Evolutionary conservation across 2,113 vertebrate species (phyloP).

Genomic region (Ginglymostoma cirratum): DNA sequence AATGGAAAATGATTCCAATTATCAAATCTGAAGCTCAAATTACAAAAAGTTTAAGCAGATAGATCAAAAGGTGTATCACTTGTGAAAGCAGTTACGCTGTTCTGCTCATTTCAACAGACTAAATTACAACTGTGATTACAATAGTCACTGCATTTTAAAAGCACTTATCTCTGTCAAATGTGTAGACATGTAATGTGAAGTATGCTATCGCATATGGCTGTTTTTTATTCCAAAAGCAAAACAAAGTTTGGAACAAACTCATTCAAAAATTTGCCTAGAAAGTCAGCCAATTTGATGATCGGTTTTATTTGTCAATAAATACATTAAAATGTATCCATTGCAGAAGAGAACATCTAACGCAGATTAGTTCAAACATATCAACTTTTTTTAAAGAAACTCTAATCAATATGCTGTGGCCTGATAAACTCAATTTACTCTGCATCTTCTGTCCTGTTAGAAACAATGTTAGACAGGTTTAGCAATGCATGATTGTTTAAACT

Average conservation of each 20-base stretch:
- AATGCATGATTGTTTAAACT: neutral
- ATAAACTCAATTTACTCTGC: neutral
- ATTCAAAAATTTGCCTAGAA: neutral
- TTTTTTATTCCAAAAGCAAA: neutral
- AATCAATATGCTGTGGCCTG: neutral
- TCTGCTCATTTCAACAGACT: neutral
- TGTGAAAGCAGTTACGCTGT: neutral
- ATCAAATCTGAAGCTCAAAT: conserved; percentile 19
- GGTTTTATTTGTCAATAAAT: neutral
- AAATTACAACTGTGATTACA: neutral
- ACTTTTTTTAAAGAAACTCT: neutral
- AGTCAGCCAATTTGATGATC: neutral
- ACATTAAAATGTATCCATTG: neutral
- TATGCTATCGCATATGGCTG: neutral
- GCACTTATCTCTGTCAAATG: neutral
- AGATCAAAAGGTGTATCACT: neutral
- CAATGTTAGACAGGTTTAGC: neutral
- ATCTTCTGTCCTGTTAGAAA: neutral
- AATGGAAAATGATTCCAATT: neutral
- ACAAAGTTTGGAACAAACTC: neutral
- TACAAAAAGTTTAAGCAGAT: neutral
- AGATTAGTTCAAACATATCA: neutral
- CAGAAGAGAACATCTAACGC: neutral
- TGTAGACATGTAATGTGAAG: neutral
- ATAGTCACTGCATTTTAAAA: neutral